A percentile compares a stretch with the other conserved stretches of the same genome.
phyloP scores from a whole-genome alignment of 2,888 invertebrate species.

The Heliconius aoede region DNA sequence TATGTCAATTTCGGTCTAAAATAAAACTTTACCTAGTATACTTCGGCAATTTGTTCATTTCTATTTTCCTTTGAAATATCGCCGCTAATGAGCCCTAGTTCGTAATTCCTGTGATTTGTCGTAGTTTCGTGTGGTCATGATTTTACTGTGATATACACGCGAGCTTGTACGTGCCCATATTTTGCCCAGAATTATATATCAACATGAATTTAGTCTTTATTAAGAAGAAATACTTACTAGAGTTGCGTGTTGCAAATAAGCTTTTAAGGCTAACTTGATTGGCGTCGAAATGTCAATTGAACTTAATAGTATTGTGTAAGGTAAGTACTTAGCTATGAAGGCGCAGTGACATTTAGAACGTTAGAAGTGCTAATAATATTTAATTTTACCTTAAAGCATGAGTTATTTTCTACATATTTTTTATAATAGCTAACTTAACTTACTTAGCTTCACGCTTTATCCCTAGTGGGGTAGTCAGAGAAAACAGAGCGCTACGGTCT shows the following conservation, averaged over 20 bases:
- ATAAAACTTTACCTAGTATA: conserved; percentile 33
- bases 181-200: conserved; percentile 42
- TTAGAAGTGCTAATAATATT: conserved; percentile 30
- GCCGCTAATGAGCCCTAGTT: conserved; percentile 69
- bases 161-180: conserved; percentile 20
- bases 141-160: conserved; percentile 43
- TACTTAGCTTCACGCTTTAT: too few relatives aligned
- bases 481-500: too few relatives aligned
- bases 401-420: neutral
- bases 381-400: conserved; percentile 3
- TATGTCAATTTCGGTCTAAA: conserved; percentile 7
- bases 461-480: too few relatives aligned
- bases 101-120: conserved; percentile 75
- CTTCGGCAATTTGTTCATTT: conserved; percentile 47
- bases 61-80: conserved; percentile 62
- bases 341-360: conserved; percentile 28
- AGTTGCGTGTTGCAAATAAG: conserved; percentile 30
- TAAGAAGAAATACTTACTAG: conserved; percentile 32
- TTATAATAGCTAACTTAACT: too few relatives aligned
- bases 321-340: conserved; percentile 27
- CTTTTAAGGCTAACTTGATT: conserved; percentile 18
- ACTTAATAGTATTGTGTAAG: conserved; percentile 35
- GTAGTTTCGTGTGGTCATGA: conserved; percentile 57
- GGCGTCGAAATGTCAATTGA: conserved; percentile 28
- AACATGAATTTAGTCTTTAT: conserved; percentile 59